Percentiles rank a stretch among this genome's conserved stretches.
These are phyloP conservation scores for Scaptodrosophila latifasciaeformis DNA, from an alignment of 2,888 invertebrate species.

Conservation along the genomic window DNA sequence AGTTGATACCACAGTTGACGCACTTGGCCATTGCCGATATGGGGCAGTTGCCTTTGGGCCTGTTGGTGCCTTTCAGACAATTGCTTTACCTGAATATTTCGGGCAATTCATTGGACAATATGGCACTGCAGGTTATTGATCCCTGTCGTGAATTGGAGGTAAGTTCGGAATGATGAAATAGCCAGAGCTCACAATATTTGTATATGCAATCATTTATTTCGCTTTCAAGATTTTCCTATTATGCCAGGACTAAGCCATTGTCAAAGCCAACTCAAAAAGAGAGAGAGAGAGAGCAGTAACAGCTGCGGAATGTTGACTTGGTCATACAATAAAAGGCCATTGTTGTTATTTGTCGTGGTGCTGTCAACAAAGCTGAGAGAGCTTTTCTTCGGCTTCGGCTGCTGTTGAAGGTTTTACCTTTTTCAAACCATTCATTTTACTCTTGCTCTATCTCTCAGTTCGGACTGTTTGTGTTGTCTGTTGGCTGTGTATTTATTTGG, in stretches of 20 bases:
- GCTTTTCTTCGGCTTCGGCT: constrained; percentile 10
- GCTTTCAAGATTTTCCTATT: no score
- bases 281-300: neutral
- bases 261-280: neutral
- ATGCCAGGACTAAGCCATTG: no score
- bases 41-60: constrained; percentile 73
- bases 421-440: neutral
- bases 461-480: neutral
- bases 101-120: constrained; percentile 80
- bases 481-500: constrained; percentile 34
- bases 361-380: constrained; percentile 7
- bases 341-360: constrained; percentile 8
- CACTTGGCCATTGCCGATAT: constrained; percentile 74
- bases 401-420: constrained; percentile 10
- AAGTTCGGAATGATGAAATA: constrained; percentile 48
- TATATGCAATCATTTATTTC: no score
- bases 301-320: neutral
- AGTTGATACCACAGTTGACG: constrained; percentile 73
- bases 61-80: constrained; percentile 75
- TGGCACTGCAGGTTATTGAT: constrained; percentile 74
- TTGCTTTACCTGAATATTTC: constrained; percentile 83
- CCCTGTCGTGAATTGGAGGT: constrained; percentile 74
- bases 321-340: neutral
- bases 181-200: no score
- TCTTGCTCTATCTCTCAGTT: no score